Conservation (phyloP, 2,797 vertebrate species). For the Merluccius polli region DNA sequence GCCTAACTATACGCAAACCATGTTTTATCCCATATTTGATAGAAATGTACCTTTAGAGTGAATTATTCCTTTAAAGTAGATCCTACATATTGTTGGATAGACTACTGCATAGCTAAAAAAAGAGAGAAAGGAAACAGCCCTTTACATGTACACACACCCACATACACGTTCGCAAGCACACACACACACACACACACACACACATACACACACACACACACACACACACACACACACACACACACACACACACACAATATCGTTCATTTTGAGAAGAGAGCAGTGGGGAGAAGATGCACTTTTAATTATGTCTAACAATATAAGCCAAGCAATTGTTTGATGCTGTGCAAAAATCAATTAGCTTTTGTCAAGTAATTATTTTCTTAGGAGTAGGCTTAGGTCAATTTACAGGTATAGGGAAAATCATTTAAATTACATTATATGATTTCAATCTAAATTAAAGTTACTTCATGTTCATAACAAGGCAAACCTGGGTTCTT, state of each 20-base stretch:
- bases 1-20: background rate
- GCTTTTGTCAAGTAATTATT: constrained; percentile 19
- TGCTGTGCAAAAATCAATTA: constrained; percentile 50
- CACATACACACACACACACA: background rate
- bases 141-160: too few relatives aligned
- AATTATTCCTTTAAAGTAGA: background rate
- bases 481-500: constrained; percentile 17
- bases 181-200: background rate
- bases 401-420: constrained; percentile 48
- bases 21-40: background rate
- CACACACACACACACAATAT: constrained; percentile 2
- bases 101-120: background rate
- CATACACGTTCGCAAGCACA: background rate
- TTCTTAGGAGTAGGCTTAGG: constrained; percentile 22
- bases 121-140: background rate
- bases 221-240: constrained; percentile 4
- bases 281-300: constrained; percentile 8
- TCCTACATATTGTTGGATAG: background rate
- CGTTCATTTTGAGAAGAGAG: background rate
- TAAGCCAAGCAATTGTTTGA: constrained; percentile 33
- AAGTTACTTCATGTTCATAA: constrained; percentile 39
- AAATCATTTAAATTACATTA: constrained; percentile 55
- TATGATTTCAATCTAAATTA: constrained; percentile 54
- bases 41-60: background rate
- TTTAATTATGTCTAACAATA: constrained; percentile 41